Conservation (phyloP, 2,888 invertebrate species). For the Latrodectus hesperus region DNA sequence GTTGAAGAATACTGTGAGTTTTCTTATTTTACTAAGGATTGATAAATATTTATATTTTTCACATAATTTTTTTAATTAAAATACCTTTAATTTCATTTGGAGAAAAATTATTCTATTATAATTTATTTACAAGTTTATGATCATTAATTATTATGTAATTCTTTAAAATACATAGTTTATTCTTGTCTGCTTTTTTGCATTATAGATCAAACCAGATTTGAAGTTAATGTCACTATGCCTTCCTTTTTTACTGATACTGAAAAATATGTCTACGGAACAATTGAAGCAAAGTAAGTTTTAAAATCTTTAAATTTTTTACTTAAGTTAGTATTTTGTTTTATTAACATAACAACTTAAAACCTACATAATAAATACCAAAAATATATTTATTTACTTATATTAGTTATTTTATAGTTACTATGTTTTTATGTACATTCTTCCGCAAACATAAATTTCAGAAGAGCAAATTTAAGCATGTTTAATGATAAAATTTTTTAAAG, state of each 20-base stretch:
- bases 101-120: too few species aligned
- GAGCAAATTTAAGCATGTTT: too few species aligned
- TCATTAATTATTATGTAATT: too few species aligned
- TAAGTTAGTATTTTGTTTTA: neutral
- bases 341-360: neutral
- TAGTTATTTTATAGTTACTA: too few species aligned
- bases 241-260: conserved; percentile 94
- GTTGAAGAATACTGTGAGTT: conserved; percentile 90
- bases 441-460: too few species aligned
- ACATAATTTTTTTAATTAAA: too few species aligned
- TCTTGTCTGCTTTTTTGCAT: conserved; percentile 49
- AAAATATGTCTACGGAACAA: conserved; percentile 86
- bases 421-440: too few species aligned
- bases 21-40: too few species aligned
- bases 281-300: conserved; percentile 85
- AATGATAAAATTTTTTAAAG: too few species aligned
- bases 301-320: neutral
- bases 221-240: conserved; percentile 96
- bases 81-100: too few species aligned
- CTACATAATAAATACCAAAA: neutral
- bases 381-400: neutral
- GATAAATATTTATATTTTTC: too few species aligned
- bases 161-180: conserved; percentile 8
- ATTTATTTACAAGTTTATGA: too few species aligned
- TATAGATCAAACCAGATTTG: conserved; percentile 89